These are phyloP conservation scores for Drosophila tristis DNA, from an alignment of 1,140 invertebrate species.

Conservation along the genomic window DNA sequence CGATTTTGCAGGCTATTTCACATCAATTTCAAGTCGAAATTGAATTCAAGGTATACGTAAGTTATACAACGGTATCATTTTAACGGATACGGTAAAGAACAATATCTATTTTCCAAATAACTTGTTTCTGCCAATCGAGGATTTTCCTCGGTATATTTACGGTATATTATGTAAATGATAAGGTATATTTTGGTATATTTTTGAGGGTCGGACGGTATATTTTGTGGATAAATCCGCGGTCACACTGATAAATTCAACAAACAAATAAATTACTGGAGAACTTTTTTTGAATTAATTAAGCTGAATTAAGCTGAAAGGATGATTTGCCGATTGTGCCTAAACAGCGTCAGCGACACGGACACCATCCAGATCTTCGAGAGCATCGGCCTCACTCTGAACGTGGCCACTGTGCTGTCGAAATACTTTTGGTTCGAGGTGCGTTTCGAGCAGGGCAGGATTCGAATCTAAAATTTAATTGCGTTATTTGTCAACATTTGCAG, in stretches of 20 bases:
- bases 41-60: too few species aligned
- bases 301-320: conserved; percentile 53
- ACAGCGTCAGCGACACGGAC: conserved; percentile 59
- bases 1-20: background rate
- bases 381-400: conserved; percentile 56
- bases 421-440: conserved; percentile 75
- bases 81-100: too few species aligned
- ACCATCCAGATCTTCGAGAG: conserved; percentile 66
- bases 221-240: too few species aligned
- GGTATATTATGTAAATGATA: too few species aligned
- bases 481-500: conserved; percentile 21
- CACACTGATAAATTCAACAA: conserved; percentile 22
- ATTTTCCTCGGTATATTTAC: too few species aligned
- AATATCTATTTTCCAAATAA: too few species aligned
- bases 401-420: conserved; percentile 55
- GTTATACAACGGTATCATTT: too few species aligned
- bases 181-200: too few species aligned
- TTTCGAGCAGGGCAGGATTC: background rate
- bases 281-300: conserved; percentile 23
- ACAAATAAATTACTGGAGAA: conserved; percentile 13
- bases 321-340: conserved; percentile 81
- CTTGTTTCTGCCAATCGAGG: too few species aligned
- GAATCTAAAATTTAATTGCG: background rate
- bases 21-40: background rate
- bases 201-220: too few species aligned